Evolutionary conservation across 1,140 invertebrate genomes (phyloP), one percentile per base, ranked within the genome.

Genomic region (Aphis gossypii): DNA sequence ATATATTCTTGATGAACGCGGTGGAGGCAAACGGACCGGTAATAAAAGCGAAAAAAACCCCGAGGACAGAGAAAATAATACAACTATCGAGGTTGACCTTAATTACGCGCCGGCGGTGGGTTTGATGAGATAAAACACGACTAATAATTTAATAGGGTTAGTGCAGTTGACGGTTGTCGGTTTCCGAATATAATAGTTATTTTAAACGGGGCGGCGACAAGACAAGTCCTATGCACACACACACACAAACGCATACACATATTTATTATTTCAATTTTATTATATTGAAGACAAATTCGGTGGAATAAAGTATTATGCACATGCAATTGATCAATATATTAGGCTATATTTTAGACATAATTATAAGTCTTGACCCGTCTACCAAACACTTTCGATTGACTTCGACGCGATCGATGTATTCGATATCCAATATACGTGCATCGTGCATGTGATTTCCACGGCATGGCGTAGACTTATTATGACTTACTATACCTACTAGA

Each of bases 61-160:
- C n/a, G 20, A 21, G 7, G 25, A 90, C 41, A 48, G 41, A 48
- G 25, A 30, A 44, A 87, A 44, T n/a, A 46, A 46, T 44, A 56
- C 38, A 41, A 41, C 35, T 38, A 90, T n/a, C 14, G 30, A 46
- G 30, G 41, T 30, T 46, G 41, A 87, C 84, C 84, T 46, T 87
- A 46, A n/a, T 87, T 46, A 87, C 35, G 18, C 82, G 7, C n/a
- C 8, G n/a, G 25, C 30, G 38, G n/a, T 7, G 48, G 88, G 48
- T 90, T 38, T 54, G 54, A 90, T 56, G 51, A 56, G n/a, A 54
- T 56, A 90, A 90, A 56, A 54, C 20, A 25, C 21, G 46, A 56
- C 51, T 46, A 90, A 90, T 90, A 54, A 56, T 90, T 56, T 38
- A 90, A 56, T 90, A 54, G 88, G 35, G 35, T 56, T 90, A 56